Evolutionary conservation across 2,888 invertebrate species (phyloP), one percentile per base, ranked within the genome.

Genomic region (Drosophila aldrichi): DNA sequence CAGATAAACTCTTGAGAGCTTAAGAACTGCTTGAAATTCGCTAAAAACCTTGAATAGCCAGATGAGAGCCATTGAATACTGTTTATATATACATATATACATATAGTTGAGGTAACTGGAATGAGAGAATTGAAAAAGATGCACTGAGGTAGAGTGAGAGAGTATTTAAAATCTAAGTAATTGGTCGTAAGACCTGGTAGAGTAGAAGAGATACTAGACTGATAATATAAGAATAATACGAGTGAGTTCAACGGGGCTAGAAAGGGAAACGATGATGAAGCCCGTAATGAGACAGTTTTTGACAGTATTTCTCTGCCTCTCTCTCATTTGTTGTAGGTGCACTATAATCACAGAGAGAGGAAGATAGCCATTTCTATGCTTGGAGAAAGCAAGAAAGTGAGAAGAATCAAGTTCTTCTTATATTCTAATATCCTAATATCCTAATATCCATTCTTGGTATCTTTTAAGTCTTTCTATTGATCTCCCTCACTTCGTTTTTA

Each of bases 1-100:
- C 46, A 46, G 56, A 41, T 70, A 57, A 61, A 41, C 22, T 51
- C 46, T 20, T 41, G 29, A 36, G 36, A 52, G 29, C n/a, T 32
- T 9, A 12, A 60, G 52, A n/a, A 18, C 41, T 43, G 4, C 56
- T 56, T 20, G 5, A 43, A 9, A 18, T 41, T 25, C 41, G 41
- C 41, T 41, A 18, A 55, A 34, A 40, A 55, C 40, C 25, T 55
- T 55, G 29, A 38, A 55, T 40, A 29, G 40, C 25, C 40, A 29
- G 54, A 40, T 55, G 54, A 55, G 40, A 18, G 14, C 22, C 54
- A 25, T 55, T 40, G 38, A 40, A 41, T 29, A 41, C 18, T 29
- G 40, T 25, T 40, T n/a, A 36, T 9, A 20, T 20, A 18, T 4
- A 43, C 7, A 25, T 43, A 20, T 43, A 43, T n/a, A 38, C 2